Percentiles rank a stretch among this genome's conserved stretches.
Conservation (phyloP, 1,140 invertebrate genomes). For the Monochamus saltuarius region DNA sequence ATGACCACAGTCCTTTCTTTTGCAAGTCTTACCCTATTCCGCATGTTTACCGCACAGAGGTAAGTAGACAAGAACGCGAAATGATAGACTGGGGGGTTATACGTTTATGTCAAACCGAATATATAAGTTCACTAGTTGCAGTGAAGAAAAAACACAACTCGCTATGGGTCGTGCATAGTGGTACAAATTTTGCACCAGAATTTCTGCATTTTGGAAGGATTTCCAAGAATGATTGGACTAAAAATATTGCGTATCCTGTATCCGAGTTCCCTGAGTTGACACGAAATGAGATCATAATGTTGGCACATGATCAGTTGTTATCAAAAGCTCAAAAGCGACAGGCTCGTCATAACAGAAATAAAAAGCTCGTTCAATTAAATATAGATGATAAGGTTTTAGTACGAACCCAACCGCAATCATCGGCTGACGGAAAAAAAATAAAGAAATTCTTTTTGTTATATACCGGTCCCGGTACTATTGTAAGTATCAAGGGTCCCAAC, state of each 20-base stretch:
- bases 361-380: background rate
- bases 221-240: background rate
- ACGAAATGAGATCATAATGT: background rate
- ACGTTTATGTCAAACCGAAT: background rate
- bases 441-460: slow-evolving; percentile 10
- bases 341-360: no score
- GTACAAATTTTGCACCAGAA: slow-evolving; percentile 1
- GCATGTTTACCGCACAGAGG: slow-evolving; percentile 31
- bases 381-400: slow-evolving; percentile 11
- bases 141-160: slow-evolving; percentile 1
- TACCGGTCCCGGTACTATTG: slow-evolving; percentile 1
- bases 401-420: slow-evolving; percentile 5
- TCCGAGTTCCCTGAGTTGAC: no score
- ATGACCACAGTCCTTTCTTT: slow-evolving; percentile 27
- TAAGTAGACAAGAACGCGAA: slow-evolving; percentile 30
- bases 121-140: slow-evolving; percentile 1
- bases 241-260: no score
- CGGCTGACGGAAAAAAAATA: slow-evolving; percentile 5
- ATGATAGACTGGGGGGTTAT: slow-evolving; percentile 27
- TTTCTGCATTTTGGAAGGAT: slow-evolving; percentile 5
- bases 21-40: slow-evolving; percentile 39
- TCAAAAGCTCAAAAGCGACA: background rate
- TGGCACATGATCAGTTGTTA: background rate
- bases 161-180: slow-evolving; percentile 7
- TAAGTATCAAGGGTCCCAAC: background rate